Percentiles rank a stretch among this genome's conserved stretches.
These are phyloP conservation scores for Allacma fusca DNA, from an alignment of 2,888 invertebrate species.

Conservation along the genomic window DNA sequence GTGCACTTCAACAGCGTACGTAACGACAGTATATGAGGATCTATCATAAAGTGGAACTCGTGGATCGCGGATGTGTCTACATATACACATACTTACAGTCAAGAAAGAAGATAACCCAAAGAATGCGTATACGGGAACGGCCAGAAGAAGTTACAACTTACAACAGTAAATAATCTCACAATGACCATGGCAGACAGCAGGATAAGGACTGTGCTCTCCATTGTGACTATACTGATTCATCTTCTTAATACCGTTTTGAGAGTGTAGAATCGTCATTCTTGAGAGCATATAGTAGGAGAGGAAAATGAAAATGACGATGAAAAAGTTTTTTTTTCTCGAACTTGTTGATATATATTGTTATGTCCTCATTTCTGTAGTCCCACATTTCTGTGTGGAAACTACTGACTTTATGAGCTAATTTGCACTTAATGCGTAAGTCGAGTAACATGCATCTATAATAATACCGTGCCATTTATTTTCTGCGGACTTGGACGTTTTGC, in stretches of 20 bases:
- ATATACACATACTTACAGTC: neutral
- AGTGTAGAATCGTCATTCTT: neutral
- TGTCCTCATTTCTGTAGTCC: conserved; percentile 14
- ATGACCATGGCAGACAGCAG: neutral
- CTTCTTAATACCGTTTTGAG: neutral
- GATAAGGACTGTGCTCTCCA: neutral
- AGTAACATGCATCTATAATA: neutral
- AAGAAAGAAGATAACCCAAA: neutral
- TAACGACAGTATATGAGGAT: neutral
- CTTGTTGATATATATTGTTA: neutral
- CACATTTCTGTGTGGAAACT: conserved; percentile 13
- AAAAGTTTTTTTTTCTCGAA: neutral
- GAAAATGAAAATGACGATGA: conserved; percentile 16
- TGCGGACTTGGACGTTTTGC: too few relatives aligned
- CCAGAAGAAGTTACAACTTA: too few relatives aligned
- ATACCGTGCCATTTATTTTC: too few relatives aligned
- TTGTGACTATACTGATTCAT: neutral
- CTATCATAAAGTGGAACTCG: neutral
- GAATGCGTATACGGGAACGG: neutral
- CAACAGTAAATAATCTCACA: neutral
- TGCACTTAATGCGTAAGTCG: conserved; percentile 2
- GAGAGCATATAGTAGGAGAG: neutral
- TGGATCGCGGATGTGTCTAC: neutral
- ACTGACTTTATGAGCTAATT: conserved; percentile 28
- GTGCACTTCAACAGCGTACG: neutral